Base-by-base conservation (phyloP, 1,140 invertebrate species). In the Acyrthosiphon pisum region DNA sequence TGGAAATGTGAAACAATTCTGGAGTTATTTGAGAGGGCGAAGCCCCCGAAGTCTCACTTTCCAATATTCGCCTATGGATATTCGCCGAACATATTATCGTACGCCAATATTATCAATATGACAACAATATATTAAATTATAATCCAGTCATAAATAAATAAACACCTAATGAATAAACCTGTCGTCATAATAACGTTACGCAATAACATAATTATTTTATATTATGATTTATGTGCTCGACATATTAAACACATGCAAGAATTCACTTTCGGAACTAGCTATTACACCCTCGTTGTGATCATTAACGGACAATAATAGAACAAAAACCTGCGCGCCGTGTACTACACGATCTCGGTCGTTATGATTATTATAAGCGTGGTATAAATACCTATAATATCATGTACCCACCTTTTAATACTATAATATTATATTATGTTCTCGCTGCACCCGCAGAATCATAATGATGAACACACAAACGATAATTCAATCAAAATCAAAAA, bases 271-370 rank as follows among this genome's bases (percentile, higher is more conserved):
- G 30, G 60, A 76, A 76, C 23, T n/a, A n/a, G 14, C 60, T n/a
- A 76, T 76, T n/a, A 76, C 60, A 76, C 60, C 60, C 60, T 76
- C 11, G 14, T 76, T n/a, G 11, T 11, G 11, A 68, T 68, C 60
- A 76, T 76, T 76, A 76, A 76, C 60, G n/a, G n/a, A 76, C 60
- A 76, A 76, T 76, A 76, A 76, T 76, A 76, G n/a, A n/a, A n/a
- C 11, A 68, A 68, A 30, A n/a, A n/a, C 60, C 11, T n/a, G 9
- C 60, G n/a, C 14, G n/a, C 14, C 0, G n/a, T n/a, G 30, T n/a
- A n/a, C 60, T 76, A 68, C 30, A 76, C n/a, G 6, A 76, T 76
- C 14, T n/a, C 14, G n/a, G 30, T 76, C 56, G 60, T 76, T 76
- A 76, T 76, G 30, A 18, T 76, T 35, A 76, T 76, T 35, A 76